A percentile compares a stretch with the other conserved stretches of the same genome.
phyloP scores from a whole-genome alignment of 2,888 invertebrate genomes.

The Sinodicranocentrus sp. region DNA sequence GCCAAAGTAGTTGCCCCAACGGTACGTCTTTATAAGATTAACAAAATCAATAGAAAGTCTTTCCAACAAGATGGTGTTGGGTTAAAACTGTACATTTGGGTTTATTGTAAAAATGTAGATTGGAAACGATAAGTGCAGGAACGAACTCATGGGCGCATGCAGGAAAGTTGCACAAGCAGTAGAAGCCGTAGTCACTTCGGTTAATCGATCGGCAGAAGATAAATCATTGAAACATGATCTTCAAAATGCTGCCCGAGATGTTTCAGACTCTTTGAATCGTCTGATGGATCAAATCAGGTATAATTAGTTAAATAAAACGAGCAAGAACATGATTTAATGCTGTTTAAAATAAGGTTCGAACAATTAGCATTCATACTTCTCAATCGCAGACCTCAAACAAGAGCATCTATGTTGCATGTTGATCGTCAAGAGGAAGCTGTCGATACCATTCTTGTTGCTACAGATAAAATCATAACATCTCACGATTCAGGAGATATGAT shows the following conservation, averaged over 20 bases:
- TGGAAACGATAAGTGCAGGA: slow-evolving; percentile 80
- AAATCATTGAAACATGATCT: slow-evolving; percentile 87
- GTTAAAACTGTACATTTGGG: too few relatives aligned
- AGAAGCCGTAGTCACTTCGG: slow-evolving; percentile 90
- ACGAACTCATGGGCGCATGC: slow-evolving; percentile 94
- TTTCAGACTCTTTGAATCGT: slow-evolving; percentile 92
- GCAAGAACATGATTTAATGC: neutral
- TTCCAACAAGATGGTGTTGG: too few relatives aligned
- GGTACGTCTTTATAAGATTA: too few relatives aligned
- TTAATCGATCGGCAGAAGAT: slow-evolving; percentile 85
- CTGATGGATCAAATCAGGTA: slow-evolving; percentile 92
- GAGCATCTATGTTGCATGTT: slow-evolving; percentile 81
- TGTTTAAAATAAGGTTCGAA: neutral
- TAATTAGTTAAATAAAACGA: too few relatives aligned
- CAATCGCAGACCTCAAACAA: slow-evolving; percentile 67
- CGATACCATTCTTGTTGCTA: slow-evolving; percentile 92
- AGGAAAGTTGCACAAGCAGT: slow-evolving; percentile 95
- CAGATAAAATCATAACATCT: slow-evolving; percentile 91
- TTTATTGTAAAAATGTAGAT: slow-evolving; percentile 71
- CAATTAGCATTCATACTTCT: neutral
- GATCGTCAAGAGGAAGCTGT: slow-evolving; percentile 89
- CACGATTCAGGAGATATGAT: slow-evolving; percentile 97
- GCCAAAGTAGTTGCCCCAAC: slow-evolving; percentile 96
- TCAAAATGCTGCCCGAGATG: slow-evolving; percentile 90
- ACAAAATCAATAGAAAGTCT: too few relatives aligned